Evolutionary conservation across 2,113 vertebrate genomes (phyloP).

Genomic region (Hemibagrus wyckioides): DNA sequence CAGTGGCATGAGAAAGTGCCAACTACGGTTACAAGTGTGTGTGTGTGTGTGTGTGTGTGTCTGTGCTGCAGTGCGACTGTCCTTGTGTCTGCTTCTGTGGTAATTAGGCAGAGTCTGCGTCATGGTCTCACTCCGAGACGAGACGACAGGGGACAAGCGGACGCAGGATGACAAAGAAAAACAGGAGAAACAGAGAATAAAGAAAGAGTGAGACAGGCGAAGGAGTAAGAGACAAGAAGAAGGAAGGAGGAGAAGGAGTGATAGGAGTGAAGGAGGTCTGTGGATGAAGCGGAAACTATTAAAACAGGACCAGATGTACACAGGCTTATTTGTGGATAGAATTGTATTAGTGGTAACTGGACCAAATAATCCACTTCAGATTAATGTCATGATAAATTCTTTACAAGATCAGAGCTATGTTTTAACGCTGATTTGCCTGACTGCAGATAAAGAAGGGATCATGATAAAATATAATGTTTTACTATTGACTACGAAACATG

Average conservation of each 20-base stretch:
- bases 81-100: constrained; percentile 35
- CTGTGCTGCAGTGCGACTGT: constrained; percentile 43
- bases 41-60: constrained; percentile 31
- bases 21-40: neutral
- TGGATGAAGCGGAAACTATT: constrained; percentile 22
- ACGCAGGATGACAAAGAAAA: constrained; percentile 43
- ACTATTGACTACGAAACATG: too few relatives aligned
- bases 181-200: neutral
- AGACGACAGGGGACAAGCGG: neutral
- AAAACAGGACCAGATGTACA: neutral
- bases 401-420: neutral
- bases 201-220: neutral
- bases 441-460: neutral
- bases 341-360: neutral
- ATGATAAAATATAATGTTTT: neutral
- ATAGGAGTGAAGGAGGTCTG: neutral
- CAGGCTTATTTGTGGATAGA: neutral
- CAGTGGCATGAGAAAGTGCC: neutral
- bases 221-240: neutral
- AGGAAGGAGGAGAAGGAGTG: neutral
- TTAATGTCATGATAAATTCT: neutral
- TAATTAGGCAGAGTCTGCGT: constrained; percentile 45
- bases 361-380: neutral
- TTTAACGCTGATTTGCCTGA: neutral
- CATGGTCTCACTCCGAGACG: constrained; percentile 36